Evolutionary conservation across 2,888 invertebrate species (phyloP).

Genomic region (Onchidella celtica): DNA sequence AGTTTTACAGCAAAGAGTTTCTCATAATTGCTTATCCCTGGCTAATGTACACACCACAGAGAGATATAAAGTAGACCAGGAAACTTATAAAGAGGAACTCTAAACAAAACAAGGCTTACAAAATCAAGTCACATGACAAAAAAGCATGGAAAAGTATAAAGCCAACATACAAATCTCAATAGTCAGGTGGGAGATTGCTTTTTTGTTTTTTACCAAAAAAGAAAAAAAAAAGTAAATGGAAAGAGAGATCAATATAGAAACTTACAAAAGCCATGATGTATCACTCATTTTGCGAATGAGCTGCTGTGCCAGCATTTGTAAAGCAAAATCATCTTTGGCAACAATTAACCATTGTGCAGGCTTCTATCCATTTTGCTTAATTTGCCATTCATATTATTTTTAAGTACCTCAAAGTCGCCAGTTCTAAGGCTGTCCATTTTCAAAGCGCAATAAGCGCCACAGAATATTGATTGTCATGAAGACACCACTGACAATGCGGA

Average conservation of each 20-base stretch:
- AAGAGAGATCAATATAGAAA: background rate
- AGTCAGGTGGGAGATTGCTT: background rate
- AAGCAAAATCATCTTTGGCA: no score
- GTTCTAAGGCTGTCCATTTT: no score
- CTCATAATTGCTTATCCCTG: constrained; percentile 17
- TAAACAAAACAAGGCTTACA: background rate
- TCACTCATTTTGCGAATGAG: no score
- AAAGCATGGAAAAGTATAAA: background rate
- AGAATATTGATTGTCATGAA: constrained; percentile 28
- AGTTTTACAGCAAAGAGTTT: constrained; percentile 44
- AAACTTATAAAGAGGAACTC: background rate
- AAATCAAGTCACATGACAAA: constrained; percentile 19
- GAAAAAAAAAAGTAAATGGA: background rate
- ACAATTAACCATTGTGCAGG: no score
- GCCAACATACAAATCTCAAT: background rate
- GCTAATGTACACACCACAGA: background rate
- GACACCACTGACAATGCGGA: constrained; percentile 23
- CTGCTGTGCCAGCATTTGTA: no score
- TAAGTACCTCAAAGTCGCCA: no score
- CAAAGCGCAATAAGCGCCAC: constrained; percentile 35
- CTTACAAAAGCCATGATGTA: background rate
- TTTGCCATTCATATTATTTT: no score
- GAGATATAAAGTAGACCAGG: background rate
- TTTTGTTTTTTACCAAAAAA: background rate
- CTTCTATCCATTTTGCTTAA: no score